These are phyloP conservation scores for Pristionchus japonicus DNA, from an alignment of 2,888 invertebrate genomes.

Conservation along the genomic window DNA sequence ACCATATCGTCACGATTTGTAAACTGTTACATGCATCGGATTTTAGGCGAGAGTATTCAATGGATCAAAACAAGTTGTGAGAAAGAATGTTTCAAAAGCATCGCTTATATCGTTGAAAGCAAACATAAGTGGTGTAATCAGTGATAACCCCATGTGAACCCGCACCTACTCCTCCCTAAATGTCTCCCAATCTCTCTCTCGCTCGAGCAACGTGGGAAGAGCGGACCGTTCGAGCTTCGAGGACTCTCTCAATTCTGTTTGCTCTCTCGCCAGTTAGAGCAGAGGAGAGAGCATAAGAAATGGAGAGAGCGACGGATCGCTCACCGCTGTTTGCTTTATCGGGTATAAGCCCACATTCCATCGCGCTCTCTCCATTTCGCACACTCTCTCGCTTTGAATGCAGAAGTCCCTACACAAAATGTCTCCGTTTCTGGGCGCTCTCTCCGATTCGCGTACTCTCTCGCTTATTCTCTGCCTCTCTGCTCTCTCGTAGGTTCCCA, in stretches of 20 bases:
- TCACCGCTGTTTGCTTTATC: conserved; percentile 1
- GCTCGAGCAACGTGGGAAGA: not conserved
- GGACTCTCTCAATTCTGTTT: not conserved
- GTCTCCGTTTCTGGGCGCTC: not conserved
- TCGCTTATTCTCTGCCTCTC: not conserved
- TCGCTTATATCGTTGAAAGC: too few relatives aligned
- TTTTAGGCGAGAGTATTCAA: too few relatives aligned
- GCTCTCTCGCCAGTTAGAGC: not conserved
- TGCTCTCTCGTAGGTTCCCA: not conserved
- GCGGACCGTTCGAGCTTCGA: not conserved
- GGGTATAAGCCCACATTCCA: conserved; percentile 20
- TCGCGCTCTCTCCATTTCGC: not conserved
- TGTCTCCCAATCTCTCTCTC: not conserved
- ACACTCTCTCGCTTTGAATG: not conserved
- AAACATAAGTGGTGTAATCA: too few relatives aligned
- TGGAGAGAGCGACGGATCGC: not conserved
- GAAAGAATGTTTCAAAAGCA: too few relatives aligned
- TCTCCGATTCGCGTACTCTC: not conserved
- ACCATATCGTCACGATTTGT: too few relatives aligned
- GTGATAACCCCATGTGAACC: not conserved
- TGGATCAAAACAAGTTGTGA: too few relatives aligned
- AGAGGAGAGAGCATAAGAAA: not conserved
- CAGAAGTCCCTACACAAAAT: too few relatives aligned
- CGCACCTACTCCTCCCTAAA: not conserved
- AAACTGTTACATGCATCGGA: too few relatives aligned